A percentile compares a stretch with the other conserved stretches of the same genome.
Conservation (phyloP, 2,888 invertebrate species). For the Chloroclystis v-ata region DNA sequence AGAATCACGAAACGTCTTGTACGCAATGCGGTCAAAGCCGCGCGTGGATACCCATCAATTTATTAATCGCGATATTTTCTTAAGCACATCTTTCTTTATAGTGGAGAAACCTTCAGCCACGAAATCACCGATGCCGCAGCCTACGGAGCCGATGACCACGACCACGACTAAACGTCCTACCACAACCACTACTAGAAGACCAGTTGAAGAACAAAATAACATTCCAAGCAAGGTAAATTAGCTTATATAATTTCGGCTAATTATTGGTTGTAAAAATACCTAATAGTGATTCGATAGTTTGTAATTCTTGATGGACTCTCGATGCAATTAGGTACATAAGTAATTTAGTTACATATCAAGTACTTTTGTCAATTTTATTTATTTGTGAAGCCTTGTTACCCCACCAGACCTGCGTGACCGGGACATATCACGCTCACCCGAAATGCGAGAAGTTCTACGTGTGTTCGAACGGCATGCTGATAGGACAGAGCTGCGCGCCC, state of each 20-base stretch:
- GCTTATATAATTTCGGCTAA: too few relatives aligned
- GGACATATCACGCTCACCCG: conserved; percentile 85
- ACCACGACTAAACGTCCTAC: conserved; percentile 35
- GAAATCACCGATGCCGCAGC: conserved; percentile 44
- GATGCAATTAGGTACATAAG: too few relatives aligned
- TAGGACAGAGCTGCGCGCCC: conserved; percentile 85
- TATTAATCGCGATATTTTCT: too few relatives aligned
- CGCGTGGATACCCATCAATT: too few relatives aligned
- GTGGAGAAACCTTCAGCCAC: conserved; percentile 46
- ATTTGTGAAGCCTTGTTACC: too few relatives aligned
- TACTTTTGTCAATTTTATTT: too few relatives aligned
- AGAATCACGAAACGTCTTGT: too few relatives aligned
- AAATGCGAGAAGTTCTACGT: conserved; percentile 86
- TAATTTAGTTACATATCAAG: too few relatives aligned
- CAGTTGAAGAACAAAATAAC: conserved; percentile 42
- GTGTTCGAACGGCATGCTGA: conserved; percentile 85
- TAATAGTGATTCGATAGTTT: too few relatives aligned
- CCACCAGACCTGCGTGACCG: conserved; percentile 79
- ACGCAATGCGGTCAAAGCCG: too few relatives aligned
- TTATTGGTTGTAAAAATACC: too few relatives aligned
- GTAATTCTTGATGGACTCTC: too few relatives aligned
- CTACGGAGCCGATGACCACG: conserved; percentile 31
- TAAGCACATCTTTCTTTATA: conserved; percentile 27
- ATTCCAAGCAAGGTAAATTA: conserved; percentile 50
- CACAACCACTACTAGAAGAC: conserved; percentile 45